A percentile compares a stretch with the other conserved stretches of the same genome.
Conservation (phyloP, 2,113 vertebrate species). For the Albula glossodonta region DNA sequence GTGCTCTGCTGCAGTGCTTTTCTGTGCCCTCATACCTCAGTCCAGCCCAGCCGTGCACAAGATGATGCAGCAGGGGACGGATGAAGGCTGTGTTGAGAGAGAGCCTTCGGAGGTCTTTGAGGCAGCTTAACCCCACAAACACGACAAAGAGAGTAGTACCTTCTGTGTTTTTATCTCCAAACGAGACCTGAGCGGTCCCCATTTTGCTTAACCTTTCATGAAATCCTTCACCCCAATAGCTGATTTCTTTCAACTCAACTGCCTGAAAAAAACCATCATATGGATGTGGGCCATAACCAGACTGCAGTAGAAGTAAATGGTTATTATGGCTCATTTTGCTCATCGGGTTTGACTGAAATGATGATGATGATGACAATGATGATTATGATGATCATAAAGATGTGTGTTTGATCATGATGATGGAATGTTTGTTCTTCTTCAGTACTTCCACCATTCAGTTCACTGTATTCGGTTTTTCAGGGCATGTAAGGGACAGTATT, state of each 20-base stretch:
- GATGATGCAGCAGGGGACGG: not conserved
- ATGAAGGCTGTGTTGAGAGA: constrained; percentile 42
- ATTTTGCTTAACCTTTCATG: not conserved
- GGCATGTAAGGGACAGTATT: too few species aligned
- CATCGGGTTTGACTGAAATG: not conserved
- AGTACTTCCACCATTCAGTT: too few species aligned
- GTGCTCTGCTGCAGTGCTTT: not conserved
- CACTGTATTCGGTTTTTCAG: too few species aligned
- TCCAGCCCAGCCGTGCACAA: not conserved
- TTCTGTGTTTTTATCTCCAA: not conserved
- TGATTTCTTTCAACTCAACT: too few species aligned
- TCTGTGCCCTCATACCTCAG: not conserved
- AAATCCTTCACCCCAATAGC: not conserved
- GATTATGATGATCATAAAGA: not conserved
- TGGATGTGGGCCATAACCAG: not conserved
- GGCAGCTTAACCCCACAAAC: not conserved
- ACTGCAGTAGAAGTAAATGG: not conserved
- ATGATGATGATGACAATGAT: not conserved
- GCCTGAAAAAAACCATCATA: not conserved
- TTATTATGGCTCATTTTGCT: not conserved
- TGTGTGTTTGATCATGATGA: too few species aligned
- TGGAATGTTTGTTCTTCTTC: too few species aligned
- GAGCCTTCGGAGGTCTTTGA: constrained; percentile 12
- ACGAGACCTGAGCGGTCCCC: not conserved
- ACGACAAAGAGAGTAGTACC: not conserved